phyloP scores from a whole-genome alignment of 2,888 invertebrate genomes.

The Blera fallax region DNA sequence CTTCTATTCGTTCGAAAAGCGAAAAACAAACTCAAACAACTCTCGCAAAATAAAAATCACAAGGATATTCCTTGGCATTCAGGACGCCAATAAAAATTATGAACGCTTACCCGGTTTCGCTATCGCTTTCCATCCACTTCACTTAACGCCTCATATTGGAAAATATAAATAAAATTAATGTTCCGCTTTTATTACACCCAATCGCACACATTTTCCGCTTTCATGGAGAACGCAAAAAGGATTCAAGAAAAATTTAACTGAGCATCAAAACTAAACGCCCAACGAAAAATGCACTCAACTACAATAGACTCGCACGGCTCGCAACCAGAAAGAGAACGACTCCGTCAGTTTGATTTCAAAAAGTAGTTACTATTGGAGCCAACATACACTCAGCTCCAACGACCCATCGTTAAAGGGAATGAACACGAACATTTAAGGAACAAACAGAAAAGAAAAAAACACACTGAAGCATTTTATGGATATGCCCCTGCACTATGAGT shows the following conservation, averaged over 20 bases:
- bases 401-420: constrained; percentile 33
- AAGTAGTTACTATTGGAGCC: constrained; percentile 36
- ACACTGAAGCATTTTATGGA: constrained; percentile 40
- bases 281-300: constrained; percentile 57
- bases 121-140: constrained; percentile 67
- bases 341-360: constrained; percentile 19
- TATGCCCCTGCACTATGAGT: constrained; percentile 10
- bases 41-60: not conserved
- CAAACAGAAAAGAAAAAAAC: not conserved
- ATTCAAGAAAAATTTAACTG: constrained; percentile 31
- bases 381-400: not conserved
- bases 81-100: constrained; percentile 60
- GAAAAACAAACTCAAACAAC: not conserved
- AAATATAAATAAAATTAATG: constrained; percentile 71
- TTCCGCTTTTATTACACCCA: constrained; percentile 60
- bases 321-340: not conserved
- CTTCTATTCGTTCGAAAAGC: not conserved
- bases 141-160: constrained; percentile 67
- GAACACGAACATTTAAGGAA: constrained; percentile 31
- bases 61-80: constrained; percentile 31
- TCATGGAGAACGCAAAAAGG: constrained; percentile 20
- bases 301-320: constrained; percentile 43
- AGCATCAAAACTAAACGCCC: constrained; percentile 57
- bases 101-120: constrained; percentile 32
- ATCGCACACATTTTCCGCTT: constrained; percentile 36